Conservation (phyloP, 2,797 vertebrate genomes). For the Falco biarmicus region DNA sequence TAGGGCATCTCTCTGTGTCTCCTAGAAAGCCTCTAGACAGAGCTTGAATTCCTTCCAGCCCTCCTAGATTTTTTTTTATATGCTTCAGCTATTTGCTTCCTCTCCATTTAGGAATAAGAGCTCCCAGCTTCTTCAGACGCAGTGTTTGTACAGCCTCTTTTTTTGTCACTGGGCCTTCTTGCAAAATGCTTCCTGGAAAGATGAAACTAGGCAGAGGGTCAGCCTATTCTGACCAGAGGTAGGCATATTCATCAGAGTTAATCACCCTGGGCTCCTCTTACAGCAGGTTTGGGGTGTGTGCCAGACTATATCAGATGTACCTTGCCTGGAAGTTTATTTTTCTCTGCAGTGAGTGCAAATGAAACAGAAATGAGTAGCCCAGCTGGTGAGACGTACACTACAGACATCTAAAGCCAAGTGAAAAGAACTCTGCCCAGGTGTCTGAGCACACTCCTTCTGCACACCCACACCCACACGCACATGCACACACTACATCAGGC, state of each 20-base stretch:
- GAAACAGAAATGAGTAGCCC: not conserved
- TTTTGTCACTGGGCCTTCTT: not conserved
- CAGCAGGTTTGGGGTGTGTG: not conserved
- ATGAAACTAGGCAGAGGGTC: not conserved
- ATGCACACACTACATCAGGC: not conserved
- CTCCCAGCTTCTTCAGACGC: not conserved
- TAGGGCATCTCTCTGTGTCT: not conserved
- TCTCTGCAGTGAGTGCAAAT: not conserved
- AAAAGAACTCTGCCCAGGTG: not conserved
- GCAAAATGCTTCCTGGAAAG: not conserved
- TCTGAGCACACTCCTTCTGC: not conserved
- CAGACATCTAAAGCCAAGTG: not conserved
- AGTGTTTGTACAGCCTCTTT: not conserved
- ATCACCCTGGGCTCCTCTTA: not conserved
- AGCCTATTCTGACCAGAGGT: not conserved
- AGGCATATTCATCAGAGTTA: not conserved
- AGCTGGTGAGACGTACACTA: not conserved
- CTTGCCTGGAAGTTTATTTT: not conserved
- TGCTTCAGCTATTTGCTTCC: not conserved
- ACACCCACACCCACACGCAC: not conserved
- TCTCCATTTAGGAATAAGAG: not conserved
- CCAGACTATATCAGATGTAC: not conserved
- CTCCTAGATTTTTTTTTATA: not conserved
- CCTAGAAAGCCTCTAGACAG: not conserved
- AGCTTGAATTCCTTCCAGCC: not conserved